Percentiles rank a stretch among this genome's conserved stretches.
Evolutionary conservation across 2,888 invertebrate species (phyloP).

Genomic region (Anarsia innoxiella): DNA sequence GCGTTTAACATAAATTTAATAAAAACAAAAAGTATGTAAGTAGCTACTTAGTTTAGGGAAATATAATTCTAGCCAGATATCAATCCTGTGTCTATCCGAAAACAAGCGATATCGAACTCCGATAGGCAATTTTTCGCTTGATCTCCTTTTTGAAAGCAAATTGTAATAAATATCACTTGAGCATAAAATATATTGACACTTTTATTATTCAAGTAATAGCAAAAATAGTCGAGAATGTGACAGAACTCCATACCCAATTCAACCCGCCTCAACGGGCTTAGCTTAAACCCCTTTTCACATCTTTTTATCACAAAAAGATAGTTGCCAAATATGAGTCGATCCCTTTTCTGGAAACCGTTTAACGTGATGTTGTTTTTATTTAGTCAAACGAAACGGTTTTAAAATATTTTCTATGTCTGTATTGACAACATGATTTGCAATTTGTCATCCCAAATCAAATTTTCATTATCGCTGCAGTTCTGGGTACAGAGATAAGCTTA

Average conservation of each 20-base stretch:
- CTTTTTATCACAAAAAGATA: constrained; percentile 66
- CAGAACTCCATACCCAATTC: constrained; percentile 67
- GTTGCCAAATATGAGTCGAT: constrained; percentile 65
- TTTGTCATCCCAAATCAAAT: too few relatives aligned
- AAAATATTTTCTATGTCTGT: neutral
- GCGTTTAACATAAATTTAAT: too few relatives aligned
- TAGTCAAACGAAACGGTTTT: too few relatives aligned
- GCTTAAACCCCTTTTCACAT: constrained; percentile 65
- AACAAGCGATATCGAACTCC: too few relatives aligned
- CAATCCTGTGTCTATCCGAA: too few relatives aligned
- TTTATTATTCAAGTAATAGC: constrained; percentile 67
- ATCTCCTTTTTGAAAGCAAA: too few relatives aligned
- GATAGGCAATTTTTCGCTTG: constrained; percentile 7
- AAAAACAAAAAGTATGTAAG: too few relatives aligned
- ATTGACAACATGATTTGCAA: constrained; percentile 63
- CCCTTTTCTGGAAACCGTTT: constrained; percentile 26
- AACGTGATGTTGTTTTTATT: too few relatives aligned
- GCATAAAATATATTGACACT: constrained; percentile 56
- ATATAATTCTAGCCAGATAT: too few relatives aligned
- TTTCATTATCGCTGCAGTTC: constrained; percentile 61
- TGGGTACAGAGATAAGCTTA: constrained; percentile 54
- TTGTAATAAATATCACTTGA: constrained; percentile 59
- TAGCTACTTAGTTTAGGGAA: too few relatives aligned
- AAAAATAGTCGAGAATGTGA: constrained; percentile 61
- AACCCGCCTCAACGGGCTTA: constrained; percentile 73